Evolutionary conservation across 2,888 invertebrate genomes (phyloP).

Genomic region (Zygothrica quintamaculata): DNA sequence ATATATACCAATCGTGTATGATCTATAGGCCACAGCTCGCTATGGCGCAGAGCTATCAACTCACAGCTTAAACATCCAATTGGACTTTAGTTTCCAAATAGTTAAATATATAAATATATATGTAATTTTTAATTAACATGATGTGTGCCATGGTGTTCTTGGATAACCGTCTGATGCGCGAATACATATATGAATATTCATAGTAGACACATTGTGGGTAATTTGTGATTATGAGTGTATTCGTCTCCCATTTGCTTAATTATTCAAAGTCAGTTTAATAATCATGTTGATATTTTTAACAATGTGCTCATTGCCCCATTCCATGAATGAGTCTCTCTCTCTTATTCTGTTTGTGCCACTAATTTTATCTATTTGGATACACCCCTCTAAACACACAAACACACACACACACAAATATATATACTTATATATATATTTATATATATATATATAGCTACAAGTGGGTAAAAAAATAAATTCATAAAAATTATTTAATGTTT

Average conservation of each 20-base stretch:
- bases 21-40: too few relatives aligned
- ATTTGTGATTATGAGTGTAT: background rate
- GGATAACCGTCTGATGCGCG: slow-evolving; percentile 14
- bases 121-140: slow-evolving; percentile 22
- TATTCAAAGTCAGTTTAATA: slow-evolving; percentile 78
- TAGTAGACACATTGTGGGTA: too few relatives aligned
- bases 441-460: slow-evolving; percentile 40
- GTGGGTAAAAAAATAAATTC: slow-evolving; percentile 50
- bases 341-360: too few relatives aligned
- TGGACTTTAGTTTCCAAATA: background rate
- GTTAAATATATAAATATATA: slow-evolving; percentile 9
- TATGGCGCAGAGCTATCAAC: too few relatives aligned
- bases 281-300: slow-evolving; percentile 75
- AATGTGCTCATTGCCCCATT: slow-evolving; percentile 65
- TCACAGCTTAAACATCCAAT: too few relatives aligned
- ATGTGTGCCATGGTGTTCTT: slow-evolving; percentile 18
- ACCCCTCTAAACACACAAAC: slow-evolving; percentile 14
- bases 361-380: slow-evolving; percentile 62
- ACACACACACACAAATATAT: background rate
- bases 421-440: slow-evolving; percentile 15
- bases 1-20: too few relatives aligned
- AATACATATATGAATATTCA: background rate
- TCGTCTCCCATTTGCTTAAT: slow-evolving; percentile 63
- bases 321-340: slow-evolving; percentile 32
- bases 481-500: slow-evolving; percentile 53